Conservation (phyloP, 1,140 invertebrate genomes). For the Aphis gossypii region DNA sequence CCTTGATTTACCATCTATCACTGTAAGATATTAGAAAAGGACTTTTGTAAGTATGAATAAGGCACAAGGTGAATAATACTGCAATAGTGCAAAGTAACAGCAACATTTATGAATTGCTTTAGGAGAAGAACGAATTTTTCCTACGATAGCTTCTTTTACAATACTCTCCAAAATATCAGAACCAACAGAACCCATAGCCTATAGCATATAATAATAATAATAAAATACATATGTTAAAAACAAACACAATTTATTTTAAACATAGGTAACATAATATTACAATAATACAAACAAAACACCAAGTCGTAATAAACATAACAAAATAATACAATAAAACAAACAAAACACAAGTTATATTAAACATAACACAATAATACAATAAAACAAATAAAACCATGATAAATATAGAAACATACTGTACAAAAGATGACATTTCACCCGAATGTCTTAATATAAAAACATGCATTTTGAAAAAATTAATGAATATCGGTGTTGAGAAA, state of each 20-base stretch:
- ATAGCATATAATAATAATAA: slow-evolving; percentile 16
- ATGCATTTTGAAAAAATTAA: background rate
- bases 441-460: too few relatives aligned
- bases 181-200: background rate
- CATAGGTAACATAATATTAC: background rate
- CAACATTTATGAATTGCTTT: too few relatives aligned
- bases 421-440: background rate
- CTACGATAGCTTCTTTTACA: too few relatives aligned
- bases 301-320: background rate
- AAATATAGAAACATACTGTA: background rate
- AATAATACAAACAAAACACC: background rate
- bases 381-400: background rate
- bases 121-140: too few relatives aligned
- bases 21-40: too few relatives aligned
- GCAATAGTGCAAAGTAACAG: too few relatives aligned
- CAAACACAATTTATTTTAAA: background rate
- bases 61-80: too few relatives aligned
- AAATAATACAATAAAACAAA: background rate
- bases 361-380: background rate
- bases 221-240: background rate
- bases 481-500: background rate
- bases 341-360: background rate
- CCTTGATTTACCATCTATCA: too few relatives aligned
- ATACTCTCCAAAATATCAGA: background rate
- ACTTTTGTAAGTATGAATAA: too few relatives aligned